These are phyloP conservation scores for Phrynosoma blainvillii DNA, from an alignment of 2,113 vertebrate species.

Conservation along the genomic window DNA sequence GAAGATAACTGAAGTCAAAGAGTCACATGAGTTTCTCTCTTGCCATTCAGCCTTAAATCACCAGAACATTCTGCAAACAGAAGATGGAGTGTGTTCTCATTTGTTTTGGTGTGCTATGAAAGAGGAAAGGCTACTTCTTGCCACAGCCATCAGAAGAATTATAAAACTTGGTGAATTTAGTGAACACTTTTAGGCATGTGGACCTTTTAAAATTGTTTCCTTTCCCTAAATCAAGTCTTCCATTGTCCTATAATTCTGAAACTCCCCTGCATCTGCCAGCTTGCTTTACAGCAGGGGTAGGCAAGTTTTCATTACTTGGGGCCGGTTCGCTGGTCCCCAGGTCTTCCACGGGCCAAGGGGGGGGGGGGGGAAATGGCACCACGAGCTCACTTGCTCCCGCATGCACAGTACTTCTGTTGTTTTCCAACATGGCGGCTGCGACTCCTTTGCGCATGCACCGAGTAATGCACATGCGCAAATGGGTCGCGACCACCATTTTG, in stretches of 20 bases:
- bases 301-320: too few relatives aligned
- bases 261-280: neutral
- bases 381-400: too few relatives aligned
- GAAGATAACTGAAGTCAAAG: neutral
- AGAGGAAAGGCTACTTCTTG: neutral
- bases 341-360: too few relatives aligned
- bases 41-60: neutral
- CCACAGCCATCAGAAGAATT: neutral
- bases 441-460: too few relatives aligned
- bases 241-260: neutral
- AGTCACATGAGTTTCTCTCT: neutral
- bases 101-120: neutral
- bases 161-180: neutral
- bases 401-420: too few relatives aligned
- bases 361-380: too few relatives aligned
- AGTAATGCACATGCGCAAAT: too few relatives aligned
- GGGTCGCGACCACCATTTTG: too few relatives aligned
- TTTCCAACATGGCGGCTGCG: too few relatives aligned
- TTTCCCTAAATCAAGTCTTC: neutral
- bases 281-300: too few relatives aligned
- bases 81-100: neutral
- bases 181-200: neutral
- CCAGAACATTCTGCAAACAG: neutral
- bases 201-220: too few relatives aligned
- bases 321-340: too few relatives aligned